These are phyloP conservation scores for Andrena hattorfiana DNA, from an alignment of 2,888 invertebrate species.

Conservation along the genomic window DNA sequence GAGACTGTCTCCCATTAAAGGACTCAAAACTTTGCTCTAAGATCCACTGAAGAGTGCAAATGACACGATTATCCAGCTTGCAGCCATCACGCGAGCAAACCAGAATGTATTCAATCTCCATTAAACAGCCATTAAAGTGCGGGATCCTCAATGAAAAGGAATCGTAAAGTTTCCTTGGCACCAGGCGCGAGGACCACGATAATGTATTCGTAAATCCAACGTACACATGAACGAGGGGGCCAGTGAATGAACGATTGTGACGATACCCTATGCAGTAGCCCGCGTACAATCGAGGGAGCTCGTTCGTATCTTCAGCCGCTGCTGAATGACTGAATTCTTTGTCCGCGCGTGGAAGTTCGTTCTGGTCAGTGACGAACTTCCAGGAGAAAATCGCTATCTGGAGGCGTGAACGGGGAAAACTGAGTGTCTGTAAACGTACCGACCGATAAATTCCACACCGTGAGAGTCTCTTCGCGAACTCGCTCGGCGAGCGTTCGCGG, in stretches of 20 bases:
- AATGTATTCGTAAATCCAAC: conserved; percentile 2
- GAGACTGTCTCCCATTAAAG: no score
- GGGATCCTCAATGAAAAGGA: background rate
- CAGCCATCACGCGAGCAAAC: background rate
- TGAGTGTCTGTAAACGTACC: conserved; percentile 18
- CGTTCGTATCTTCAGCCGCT: conserved; percentile 41
- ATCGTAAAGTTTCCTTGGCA: background rate
- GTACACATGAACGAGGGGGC: conserved; percentile 12
- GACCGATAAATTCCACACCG: conserved; percentile 31
- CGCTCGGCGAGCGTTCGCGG: background rate
- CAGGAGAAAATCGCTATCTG: conserved; percentile 40
- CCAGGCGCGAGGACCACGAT: background rate
- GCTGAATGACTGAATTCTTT: conserved; percentile 68
- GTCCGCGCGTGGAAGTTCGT: conserved; percentile 49
- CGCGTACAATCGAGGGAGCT: conserved; percentile 43
- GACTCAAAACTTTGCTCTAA: no score
- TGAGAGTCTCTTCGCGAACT: conserved; percentile 7
- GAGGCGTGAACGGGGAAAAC: background rate
- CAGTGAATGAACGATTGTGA: conserved; percentile 66
- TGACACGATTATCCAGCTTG: no score
- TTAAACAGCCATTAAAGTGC: background rate
- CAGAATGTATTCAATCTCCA: background rate
- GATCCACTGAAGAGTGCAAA: no score
- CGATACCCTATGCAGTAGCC: conserved; percentile 35
- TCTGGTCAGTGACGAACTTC: conserved; percentile 60